phyloP scores from a whole-genome alignment of 2,797 vertebrate species.

The Remorina albescens region DNA sequence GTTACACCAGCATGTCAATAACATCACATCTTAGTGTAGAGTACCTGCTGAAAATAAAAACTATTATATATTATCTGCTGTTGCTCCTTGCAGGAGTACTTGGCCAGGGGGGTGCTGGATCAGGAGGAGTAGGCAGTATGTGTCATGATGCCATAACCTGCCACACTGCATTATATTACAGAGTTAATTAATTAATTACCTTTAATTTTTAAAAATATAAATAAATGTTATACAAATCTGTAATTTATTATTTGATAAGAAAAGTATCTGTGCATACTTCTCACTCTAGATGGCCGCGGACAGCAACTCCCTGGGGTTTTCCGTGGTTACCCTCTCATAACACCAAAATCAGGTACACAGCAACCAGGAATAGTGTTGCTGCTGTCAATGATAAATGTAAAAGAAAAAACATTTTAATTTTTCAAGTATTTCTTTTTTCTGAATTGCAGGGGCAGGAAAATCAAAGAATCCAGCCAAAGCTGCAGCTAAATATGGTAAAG shows the following conservation, averaged over 20 bases:
- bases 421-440: background rate
- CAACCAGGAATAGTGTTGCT: background rate
- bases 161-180: slow-evolving; percentile 6
- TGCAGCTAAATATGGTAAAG: slow-evolving; percentile 85
- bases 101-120: slow-evolving; percentile 78
- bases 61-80: too few species aligned
- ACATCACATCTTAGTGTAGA: background rate
- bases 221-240: background rate
- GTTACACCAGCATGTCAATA: slow-evolving; percentile 5
- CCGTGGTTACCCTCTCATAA: slow-evolving; percentile 95
- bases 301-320: slow-evolving; percentile 91
- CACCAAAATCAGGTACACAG: slow-evolving; percentile 92
- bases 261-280: slow-evolving; percentile 39
- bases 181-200: background rate
- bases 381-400: slow-evolving; percentile 1
- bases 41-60: slow-evolving; percentile 20
- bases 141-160: slow-evolving; percentile 6
- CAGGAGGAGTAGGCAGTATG: slow-evolving; percentile 68
- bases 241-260: slow-evolving; percentile 1
- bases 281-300: slow-evolving; percentile 86
- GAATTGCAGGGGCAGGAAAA: slow-evolving; percentile 76
- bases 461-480: slow-evolving; percentile 81
- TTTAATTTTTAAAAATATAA: slow-evolving; percentile 4
- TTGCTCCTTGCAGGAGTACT: slow-evolving; percentile 65
- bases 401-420: background rate